Percentiles rank a stretch among this genome's conserved stretches.
Evolutionary conservation across 2,113 vertebrate genomes (phyloP).

Genomic region (Hemicordylus capensis): DNA sequence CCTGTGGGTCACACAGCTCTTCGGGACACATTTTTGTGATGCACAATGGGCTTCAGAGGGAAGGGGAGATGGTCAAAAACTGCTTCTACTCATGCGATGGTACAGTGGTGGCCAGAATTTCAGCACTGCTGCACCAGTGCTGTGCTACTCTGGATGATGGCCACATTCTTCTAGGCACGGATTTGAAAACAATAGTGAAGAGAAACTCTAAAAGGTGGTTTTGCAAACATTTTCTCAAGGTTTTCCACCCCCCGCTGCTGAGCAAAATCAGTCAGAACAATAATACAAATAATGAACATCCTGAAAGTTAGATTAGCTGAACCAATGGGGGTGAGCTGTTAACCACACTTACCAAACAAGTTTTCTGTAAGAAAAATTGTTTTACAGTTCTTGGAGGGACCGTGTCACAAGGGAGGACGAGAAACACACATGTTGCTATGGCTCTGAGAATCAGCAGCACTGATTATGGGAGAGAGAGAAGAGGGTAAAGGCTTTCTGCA

Average conservation of each 20-base stretch:
- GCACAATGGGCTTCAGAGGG: too few species aligned
- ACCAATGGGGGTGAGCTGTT: not conserved
- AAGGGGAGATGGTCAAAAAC: too few species aligned
- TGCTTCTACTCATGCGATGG: too few species aligned
- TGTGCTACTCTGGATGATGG: not conserved
- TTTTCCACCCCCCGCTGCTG: not conserved
- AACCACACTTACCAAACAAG: constrained; percentile 4
- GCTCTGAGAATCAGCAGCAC: not conserved
- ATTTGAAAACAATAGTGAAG: not conserved
- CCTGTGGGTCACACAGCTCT: too few species aligned
- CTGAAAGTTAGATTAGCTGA: not conserved
- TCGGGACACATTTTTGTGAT: too few species aligned
- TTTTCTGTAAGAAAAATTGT: not conserved
- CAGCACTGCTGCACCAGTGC: too few species aligned
- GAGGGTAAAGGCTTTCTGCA: not conserved
- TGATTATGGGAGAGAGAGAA: too few species aligned
- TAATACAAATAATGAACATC: not conserved
- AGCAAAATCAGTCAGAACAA: not conserved
- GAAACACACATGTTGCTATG: not conserved
- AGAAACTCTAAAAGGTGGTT: not conserved
- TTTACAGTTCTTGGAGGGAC: not conserved
- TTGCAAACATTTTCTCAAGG: not conserved
- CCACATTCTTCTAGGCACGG: not conserved
- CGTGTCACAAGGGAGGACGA: not conserved
- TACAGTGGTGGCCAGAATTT: too few species aligned